A percentile compares a stretch with the other conserved stretches of the same genome.
These are phyloP conservation scores for Mellivora capensis DNA, from an alignment of 2,113 vertebrate species.

Conservation along the genomic window DNA sequence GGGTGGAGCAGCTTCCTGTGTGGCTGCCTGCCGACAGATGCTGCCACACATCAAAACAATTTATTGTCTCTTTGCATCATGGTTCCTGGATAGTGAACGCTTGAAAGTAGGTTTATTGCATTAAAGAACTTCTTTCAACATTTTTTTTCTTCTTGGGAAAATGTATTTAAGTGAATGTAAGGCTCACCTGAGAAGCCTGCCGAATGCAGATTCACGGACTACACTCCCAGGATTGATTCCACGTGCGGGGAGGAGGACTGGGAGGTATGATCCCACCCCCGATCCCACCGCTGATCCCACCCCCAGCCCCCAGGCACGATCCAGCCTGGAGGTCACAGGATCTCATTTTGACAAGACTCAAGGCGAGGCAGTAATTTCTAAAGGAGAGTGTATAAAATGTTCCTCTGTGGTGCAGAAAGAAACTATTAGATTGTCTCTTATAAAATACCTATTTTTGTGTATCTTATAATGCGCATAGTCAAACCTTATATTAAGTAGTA, in stretches of 20 bases:
- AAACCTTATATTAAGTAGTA: neutral
- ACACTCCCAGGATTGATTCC: neutral
- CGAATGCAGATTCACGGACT: neutral
- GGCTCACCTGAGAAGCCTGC: neutral
- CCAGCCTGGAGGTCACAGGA: neutral
- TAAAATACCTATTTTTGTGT: neutral
- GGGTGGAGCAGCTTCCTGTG: accelerated
- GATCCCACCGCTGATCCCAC: too few species aligned
- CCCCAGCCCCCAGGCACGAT: neutral
- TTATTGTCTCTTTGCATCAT: neutral
- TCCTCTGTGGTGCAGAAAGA: neutral
- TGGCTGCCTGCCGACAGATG: neutral
- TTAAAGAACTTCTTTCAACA: neutral
- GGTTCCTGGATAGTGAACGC: neutral
- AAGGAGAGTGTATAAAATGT: neutral
- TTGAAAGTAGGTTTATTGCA: neutral
- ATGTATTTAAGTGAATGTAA: neutral
- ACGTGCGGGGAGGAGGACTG: neutral
- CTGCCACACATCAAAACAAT: neutral
- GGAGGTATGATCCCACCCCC: neutral
- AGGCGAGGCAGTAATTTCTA: neutral
- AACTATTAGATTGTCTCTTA: neutral
- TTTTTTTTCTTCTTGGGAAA: neutral
- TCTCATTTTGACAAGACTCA: neutral
- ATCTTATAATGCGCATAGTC: neutral